A percentile compares a stretch with the other conserved stretches of the same genome.
Evolutionary conservation across 2,888 invertebrate species (phyloP).

Genomic region (Candidula unifasciata): DNA sequence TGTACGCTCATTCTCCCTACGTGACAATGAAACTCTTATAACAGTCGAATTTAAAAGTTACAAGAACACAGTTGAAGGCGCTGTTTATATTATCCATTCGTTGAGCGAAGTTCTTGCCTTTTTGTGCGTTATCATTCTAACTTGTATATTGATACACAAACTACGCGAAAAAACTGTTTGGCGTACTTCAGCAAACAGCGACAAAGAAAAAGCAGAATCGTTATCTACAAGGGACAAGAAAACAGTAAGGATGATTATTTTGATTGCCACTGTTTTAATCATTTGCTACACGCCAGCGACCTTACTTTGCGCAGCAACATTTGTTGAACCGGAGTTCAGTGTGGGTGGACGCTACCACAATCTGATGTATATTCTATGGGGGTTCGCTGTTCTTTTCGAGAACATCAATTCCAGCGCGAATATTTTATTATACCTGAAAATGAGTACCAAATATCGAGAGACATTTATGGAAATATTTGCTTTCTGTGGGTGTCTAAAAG

Average conservation of each 20-base stretch:
- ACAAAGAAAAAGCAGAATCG: background rate
- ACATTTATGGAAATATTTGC: background rate
- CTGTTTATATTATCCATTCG: background rate
- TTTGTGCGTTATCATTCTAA: background rate
- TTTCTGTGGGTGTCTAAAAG: too few species aligned
- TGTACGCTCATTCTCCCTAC: background rate
- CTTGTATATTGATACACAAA: background rate
- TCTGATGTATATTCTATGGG: background rate
- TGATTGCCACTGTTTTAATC: background rate
- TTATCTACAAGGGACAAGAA: background rate
- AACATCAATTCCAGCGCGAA: constrained; percentile 1
- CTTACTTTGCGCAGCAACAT: background rate
- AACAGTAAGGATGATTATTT: background rate
- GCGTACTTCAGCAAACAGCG: background rate
- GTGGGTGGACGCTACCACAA: background rate
- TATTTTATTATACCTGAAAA: background rate
- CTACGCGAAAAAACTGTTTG: background rate
- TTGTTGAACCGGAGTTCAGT: constrained; percentile 2
- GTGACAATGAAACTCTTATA: background rate
- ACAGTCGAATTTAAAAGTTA: background rate
- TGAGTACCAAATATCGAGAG: constrained; percentile 3
- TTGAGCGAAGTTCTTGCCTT: background rate
- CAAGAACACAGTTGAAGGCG: background rate
- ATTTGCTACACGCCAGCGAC: background rate
- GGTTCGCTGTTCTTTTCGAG: background rate